Percentiles rank a stretch among this genome's conserved stretches.
Conservation (phyloP, 2,113 vertebrate genomes). For the Ahaetulla prasina region DNA sequence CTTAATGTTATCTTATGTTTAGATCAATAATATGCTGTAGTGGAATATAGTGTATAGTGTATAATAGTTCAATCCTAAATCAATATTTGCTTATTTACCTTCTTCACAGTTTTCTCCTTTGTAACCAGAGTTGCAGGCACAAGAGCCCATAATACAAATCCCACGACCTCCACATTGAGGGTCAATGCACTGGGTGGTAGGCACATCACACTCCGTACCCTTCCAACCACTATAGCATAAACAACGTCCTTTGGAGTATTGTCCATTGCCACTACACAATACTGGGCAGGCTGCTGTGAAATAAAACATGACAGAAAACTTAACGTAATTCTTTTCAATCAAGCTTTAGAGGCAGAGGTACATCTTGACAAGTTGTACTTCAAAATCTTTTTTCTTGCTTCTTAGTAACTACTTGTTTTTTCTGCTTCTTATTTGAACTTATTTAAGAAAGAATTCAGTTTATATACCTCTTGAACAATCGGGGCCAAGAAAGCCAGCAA, state of each 20-base stretch:
- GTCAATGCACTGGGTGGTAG: constrained; percentile 86
- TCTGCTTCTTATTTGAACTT: constrained; percentile 11
- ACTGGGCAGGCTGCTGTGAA: constrained; percentile 90
- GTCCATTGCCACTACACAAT: constrained; percentile 92
- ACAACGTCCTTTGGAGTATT: constrained; percentile 96
- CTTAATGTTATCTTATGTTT: neutral
- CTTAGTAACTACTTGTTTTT: constrained; percentile 19
- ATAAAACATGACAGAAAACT: constrained; percentile 47
- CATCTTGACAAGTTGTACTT: constrained; percentile 8
- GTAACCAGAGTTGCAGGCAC: constrained; percentile 90
- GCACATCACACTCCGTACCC: constrained; percentile 92
- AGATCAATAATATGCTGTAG: neutral
- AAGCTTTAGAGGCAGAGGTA: constrained; percentile 17
- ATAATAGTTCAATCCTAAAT: constrained; percentile 4
- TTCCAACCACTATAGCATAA: constrained; percentile 98
- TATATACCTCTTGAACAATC: constrained; percentile 93
- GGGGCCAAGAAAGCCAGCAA: constrained; percentile 93
- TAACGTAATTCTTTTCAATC: constrained; percentile 18
- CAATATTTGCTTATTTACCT: constrained; percentile 75
- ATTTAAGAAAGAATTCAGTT: constrained; percentile 38
- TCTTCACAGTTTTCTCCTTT: constrained; percentile 92
- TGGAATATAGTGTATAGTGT: neutral
- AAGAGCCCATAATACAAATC: constrained; percentile 89
- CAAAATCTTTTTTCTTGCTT: neutral
- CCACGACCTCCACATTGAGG: constrained; percentile 88